Base-by-base conservation (phyloP, 2,113 vertebrate genomes). In the Colistium nudipinnis region DNA sequence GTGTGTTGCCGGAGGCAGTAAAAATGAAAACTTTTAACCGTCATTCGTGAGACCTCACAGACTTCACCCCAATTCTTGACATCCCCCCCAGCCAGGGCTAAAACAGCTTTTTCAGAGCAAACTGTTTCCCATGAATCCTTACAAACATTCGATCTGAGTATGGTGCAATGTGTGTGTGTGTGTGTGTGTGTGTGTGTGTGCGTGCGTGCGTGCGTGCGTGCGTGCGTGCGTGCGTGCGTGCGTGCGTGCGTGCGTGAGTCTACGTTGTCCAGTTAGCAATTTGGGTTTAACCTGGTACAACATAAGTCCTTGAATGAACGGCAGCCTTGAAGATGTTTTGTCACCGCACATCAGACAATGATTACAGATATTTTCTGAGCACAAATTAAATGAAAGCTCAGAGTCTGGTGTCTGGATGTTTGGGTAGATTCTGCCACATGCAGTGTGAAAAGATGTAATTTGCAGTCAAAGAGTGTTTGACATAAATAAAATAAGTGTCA, bases 211-310 rank as follows among this genome's bases (percentile, higher is more conserved):
- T n/a, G 39, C 9, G 13, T 38, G 13, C n/a, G n/a, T 38, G 39
- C 63, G 5, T 39, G 30, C 51, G 10, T 70, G n/a, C 56, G 13
- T 45, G 31, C 56, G 70, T 44, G 31, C 76, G 33, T 17, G 2
- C 2, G 39, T 41, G 39, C 39, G 39, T 41, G 39, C 7, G 39
- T n/a, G 39, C 9, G 13, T 38, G 13, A n/a, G n/a, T 38, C 4
- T 59, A 49, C 31, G 38, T 30, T 43, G 55, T 62, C 44, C 67
- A 68, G 43, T 56, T 57, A 73, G n/a, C n/a, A n/a, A n/a, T n/a
- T n/a, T n/a, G n/a, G n/a, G n/a, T n/a, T n/a, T n/a, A n/a, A n/a
- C 17, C 39, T 43, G 39, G n/a, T 43, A 43, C 8, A 16, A 19
- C 7, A 43, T 43, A 17, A 39, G 2, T 43, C 39, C 39, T 43